A percentile compares a stretch with the other conserved stretches of the same genome.
These are phyloP conservation scores for Hyppa rectilinea DNA, from an alignment of 2,888 invertebrate species.

Conservation along the genomic window DNA sequence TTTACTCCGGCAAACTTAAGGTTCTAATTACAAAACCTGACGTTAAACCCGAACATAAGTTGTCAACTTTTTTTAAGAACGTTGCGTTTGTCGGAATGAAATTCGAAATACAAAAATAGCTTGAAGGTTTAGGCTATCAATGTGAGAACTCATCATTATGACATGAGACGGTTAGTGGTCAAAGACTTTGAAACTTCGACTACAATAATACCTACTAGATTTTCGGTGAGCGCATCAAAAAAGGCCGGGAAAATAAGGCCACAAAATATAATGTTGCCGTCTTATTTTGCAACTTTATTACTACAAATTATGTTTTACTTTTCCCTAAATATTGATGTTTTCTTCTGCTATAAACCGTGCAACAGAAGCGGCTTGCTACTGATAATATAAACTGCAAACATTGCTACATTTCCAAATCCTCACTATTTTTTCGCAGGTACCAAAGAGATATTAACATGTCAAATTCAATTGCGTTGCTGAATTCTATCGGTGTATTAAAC, in stretches of 20 bases:
- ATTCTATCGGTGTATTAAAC: constrained; percentile 31
- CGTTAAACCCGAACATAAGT: not conserved
- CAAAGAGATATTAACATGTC: not conserved
- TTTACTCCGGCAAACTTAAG: not conserved
- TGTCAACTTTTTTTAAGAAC: not conserved
- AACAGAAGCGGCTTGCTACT: too few relatives aligned
- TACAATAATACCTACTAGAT: too few relatives aligned
- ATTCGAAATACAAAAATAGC: not conserved
- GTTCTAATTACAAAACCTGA: too few relatives aligned
- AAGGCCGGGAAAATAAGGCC: too few relatives aligned
- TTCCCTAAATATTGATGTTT: too few relatives aligned
- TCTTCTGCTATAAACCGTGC: too few relatives aligned
- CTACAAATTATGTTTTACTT: too few relatives aligned
- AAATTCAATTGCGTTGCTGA: constrained; percentile 27
- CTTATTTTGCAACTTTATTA: too few relatives aligned
- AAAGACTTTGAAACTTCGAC: too few relatives aligned
- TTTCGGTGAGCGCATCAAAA: too few relatives aligned
- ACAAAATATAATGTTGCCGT: too few relatives aligned
- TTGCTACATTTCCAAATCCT: not conserved
- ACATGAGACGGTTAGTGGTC: not conserved
- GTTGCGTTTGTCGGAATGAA: too few relatives aligned
- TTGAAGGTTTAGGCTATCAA: not conserved
- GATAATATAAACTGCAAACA: not conserved
- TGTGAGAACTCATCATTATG: not conserved
- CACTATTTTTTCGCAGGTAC: not conserved